These are phyloP conservation scores for Hartigia nigra DNA, from an alignment of 2,888 invertebrate genomes.

Conservation along the genomic window DNA sequence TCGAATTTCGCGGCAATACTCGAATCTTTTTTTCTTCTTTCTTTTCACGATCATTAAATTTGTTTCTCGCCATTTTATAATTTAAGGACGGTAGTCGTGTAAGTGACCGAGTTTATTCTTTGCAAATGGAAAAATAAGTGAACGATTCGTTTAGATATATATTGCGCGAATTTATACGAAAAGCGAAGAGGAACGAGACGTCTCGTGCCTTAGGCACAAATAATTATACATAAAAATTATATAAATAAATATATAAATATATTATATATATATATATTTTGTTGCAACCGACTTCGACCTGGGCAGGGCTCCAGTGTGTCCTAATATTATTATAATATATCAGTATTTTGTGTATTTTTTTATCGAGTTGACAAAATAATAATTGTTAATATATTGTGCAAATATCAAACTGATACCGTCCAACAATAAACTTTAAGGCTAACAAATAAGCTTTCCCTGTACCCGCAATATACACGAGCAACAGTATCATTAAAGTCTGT, in stretches of 20 bases:
- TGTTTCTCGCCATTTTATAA: not conserved
- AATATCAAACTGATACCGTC: constrained; percentile 64
- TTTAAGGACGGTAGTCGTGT: not conserved
- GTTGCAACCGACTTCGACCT: constrained; percentile 59
- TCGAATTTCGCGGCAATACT: not conserved
- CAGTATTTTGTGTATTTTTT: constrained; percentile 61
- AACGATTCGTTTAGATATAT: not conserved
- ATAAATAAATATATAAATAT: constrained; percentile 37
- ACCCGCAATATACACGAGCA: constrained; percentile 2
- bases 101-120: not conserved
- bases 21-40: not conserved
- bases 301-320: constrained; percentile 57
- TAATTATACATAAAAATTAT: constrained; percentile 43
- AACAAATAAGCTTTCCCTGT: constrained; percentile 40
- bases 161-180: not conserved
- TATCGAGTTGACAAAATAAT: constrained; percentile 55
- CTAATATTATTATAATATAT: constrained; percentile 57
- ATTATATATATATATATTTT: constrained; percentile 51
- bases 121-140: not conserved
- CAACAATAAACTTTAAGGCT: constrained; percentile 61
- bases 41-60: not conserved
- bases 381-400: constrained; percentile 64
- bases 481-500: not conserved
- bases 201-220: constrained; percentile 41
- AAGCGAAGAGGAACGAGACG: constrained; percentile 33